Evolutionary conservation across 1,140 invertebrate genomes (phyloP).

Genomic region (Batillaria attramentaria): DNA sequence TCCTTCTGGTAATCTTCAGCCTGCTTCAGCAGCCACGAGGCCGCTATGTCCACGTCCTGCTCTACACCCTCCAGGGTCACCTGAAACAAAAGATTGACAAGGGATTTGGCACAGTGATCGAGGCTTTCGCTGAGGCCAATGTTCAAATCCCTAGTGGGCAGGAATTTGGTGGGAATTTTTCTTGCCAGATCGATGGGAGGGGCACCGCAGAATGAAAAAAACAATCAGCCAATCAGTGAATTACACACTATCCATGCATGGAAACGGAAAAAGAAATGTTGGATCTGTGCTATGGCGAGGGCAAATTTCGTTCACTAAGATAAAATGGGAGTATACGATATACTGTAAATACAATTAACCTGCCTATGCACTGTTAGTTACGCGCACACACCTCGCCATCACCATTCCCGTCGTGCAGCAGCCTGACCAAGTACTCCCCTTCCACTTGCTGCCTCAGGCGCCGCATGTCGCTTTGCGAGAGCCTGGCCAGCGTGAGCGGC

Average conservation of each 20-base stretch:
- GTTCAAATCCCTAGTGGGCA: neutral
- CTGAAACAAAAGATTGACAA: neutral
- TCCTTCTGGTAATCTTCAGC: neutral
- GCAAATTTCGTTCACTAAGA: neutral
- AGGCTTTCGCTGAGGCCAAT: neutral
- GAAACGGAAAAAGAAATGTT: neutral
- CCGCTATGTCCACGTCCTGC: neutral
- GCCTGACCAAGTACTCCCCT: neutral
- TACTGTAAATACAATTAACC: neutral
- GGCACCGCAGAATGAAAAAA: neutral
- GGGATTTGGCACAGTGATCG: neutral
- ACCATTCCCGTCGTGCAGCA: neutral
- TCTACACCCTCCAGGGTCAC: neutral
- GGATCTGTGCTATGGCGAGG: too few species aligned
- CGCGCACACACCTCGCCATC: neutral
- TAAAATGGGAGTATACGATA: neutral
- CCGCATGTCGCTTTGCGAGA: neutral
- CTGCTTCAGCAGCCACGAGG: neutral
- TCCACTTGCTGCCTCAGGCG: neutral
- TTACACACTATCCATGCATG: neutral
- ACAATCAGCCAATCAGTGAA: neutral
- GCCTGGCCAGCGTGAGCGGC: neutral
- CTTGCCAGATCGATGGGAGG: neutral
- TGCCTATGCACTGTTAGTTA: neutral
- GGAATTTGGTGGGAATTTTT: neutral